These are phyloP conservation scores for Sebastes flavidus DNA, from an alignment of 2,797 vertebrate genomes.

Conservation along the genomic window DNA sequence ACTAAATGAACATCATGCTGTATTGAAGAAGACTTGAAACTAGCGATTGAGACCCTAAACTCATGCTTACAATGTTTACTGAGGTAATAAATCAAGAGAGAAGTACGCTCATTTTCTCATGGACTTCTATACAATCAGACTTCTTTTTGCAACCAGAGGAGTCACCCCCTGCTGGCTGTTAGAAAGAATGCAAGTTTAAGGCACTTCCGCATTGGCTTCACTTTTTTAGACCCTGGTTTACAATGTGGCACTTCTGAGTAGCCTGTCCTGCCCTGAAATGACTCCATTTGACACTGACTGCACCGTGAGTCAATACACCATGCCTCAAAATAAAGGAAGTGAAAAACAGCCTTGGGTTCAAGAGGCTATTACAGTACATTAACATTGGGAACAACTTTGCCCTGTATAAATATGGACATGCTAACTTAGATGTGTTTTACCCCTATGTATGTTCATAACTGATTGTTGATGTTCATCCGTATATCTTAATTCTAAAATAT, in stretches of 20 bases:
- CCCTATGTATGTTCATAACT: neutral
- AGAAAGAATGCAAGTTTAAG: too few relatives aligned
- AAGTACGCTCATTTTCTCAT: too few relatives aligned
- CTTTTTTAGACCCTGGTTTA: too few relatives aligned
- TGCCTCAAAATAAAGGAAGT: neutral
- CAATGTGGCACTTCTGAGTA: neutral
- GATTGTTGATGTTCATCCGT: neutral
- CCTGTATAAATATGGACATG: neutral
- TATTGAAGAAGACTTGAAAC: too few relatives aligned
- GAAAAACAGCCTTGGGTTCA: neutral
- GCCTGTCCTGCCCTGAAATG: neutral
- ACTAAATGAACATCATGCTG: too few relatives aligned
- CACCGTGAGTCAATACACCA: neutral
- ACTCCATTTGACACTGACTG: neutral
- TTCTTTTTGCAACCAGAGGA: too few relatives aligned
- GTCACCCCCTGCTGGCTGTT: too few relatives aligned
- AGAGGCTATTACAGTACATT: neutral
- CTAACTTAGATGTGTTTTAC: neutral
- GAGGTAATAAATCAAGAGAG: too few relatives aligned
- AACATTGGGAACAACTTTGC: neutral
- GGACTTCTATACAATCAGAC: too few relatives aligned
- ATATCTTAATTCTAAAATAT: neutral
- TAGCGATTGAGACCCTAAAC: too few relatives aligned
- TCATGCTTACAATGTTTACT: too few relatives aligned
- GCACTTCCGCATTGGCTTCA: too few relatives aligned